phyloP scores from a whole-genome alignment of 2,888 invertebrate genomes.

The Platypus cylindrus region DNA sequence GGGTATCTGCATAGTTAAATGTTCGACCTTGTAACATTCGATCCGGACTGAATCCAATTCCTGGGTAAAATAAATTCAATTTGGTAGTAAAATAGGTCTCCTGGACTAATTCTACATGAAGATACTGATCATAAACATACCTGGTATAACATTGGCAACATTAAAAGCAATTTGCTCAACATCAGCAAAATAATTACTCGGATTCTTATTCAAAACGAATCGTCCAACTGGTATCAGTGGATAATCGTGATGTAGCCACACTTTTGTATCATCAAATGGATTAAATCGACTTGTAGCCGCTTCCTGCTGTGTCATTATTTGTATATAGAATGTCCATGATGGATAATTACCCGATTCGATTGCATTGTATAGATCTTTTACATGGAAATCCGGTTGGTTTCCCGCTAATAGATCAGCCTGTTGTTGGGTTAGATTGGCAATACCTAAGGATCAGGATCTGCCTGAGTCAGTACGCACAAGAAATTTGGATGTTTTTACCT shows the following conservation, averaged over 20 bases:
- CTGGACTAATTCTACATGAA: too few relatives aligned
- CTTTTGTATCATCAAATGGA: constrained; percentile 88
- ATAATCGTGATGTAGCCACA: constrained; percentile 81
- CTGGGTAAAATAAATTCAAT: too few relatives aligned
- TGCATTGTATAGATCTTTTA: constrained; percentile 80
- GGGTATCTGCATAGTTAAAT: constrained; percentile 85
- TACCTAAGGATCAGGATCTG: constrained; percentile 40
- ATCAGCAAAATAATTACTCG: constrained; percentile 85
- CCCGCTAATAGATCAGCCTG: constrained; percentile 58
- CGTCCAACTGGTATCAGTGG: constrained; percentile 83
- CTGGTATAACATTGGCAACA: constrained; percentile 75
- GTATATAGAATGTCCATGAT: constrained; percentile 71
- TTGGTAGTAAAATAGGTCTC: too few relatives aligned
- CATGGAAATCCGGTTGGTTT: constrained; percentile 76
- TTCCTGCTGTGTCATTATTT: constrained; percentile 79
- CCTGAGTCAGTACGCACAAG: too few relatives aligned
- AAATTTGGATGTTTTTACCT: constrained; percentile 35
- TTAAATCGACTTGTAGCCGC: constrained; percentile 69
- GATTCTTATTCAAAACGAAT: constrained; percentile 75
- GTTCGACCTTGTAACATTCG: constrained; percentile 84
- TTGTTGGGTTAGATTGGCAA: constrained; percentile 60
- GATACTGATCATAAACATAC: too few relatives aligned
- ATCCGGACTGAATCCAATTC: constrained; percentile 87
- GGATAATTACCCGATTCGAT: constrained; percentile 63
- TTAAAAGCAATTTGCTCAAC: constrained; percentile 87